Evolutionary conservation across 2,797 vertebrate genomes (phyloP).

Genomic region (Trachops cirrhosus): DNA sequence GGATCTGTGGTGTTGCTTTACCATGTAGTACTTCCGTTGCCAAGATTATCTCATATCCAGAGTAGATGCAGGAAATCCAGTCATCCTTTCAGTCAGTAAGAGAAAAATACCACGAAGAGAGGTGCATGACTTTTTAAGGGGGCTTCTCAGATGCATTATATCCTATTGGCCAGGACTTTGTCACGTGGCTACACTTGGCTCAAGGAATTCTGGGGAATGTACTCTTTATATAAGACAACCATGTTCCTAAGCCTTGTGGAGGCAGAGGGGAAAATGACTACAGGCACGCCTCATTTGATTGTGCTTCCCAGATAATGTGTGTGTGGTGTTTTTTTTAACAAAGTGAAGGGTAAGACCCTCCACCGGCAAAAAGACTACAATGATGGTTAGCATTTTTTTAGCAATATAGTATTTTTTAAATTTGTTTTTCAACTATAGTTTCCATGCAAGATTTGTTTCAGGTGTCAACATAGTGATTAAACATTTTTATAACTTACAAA

Average conservation of each 20-base stretch:
- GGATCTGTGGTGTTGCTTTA: neutral
- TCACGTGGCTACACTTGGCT: neutral
- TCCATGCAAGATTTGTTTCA: neutral
- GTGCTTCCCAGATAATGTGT: neutral
- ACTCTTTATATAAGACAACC: neutral
- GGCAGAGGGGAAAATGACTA: neutral
- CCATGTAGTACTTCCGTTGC: neutral
- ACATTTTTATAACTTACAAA: neutral
- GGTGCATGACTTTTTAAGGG: neutral
- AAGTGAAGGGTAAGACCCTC: neutral
- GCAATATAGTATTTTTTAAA: neutral
- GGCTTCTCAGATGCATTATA: neutral
- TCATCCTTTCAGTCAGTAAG: neutral
- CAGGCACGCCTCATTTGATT: neutral
- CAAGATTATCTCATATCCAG: neutral
- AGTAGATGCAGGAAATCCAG: neutral
- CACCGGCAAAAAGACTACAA: neutral
- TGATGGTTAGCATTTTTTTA: neutral
- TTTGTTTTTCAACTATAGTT: neutral
- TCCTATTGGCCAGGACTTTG: neutral
- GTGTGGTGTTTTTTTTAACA: neutral
- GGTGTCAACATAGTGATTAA: neutral
- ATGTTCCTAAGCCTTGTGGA: neutral
- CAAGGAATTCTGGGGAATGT: slow-evolving; percentile 2
- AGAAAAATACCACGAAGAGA: neutral